Percentiles rank a stretch among this genome's conserved stretches.
phyloP scores from a whole-genome alignment of 2,797 vertebrate species.

The Delichon dasypus region DNA sequence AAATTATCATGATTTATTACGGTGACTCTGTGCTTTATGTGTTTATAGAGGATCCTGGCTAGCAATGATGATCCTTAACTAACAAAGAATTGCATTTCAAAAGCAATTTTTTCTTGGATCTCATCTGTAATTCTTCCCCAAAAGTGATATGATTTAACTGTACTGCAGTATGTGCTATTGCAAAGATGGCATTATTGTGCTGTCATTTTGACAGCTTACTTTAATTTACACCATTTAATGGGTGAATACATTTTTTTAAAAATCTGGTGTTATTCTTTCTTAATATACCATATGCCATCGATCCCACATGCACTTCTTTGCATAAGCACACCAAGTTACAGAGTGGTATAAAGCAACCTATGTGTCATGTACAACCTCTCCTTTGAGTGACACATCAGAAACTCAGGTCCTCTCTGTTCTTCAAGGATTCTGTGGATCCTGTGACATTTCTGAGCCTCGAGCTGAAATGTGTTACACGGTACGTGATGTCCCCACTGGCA shows the following conservation, averaged over 20 bases:
- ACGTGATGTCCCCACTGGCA: background rate
- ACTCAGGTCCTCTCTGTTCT: constrained; percentile 24
- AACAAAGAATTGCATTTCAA: constrained; percentile 60
- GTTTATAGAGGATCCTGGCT: constrained; percentile 70
- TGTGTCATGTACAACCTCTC: constrained; percentile 46
- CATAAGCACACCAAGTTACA: constrained; percentile 42
- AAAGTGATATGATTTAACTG: constrained; percentile 66
- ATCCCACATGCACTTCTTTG: constrained; percentile 62
- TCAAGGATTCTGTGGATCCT: background rate
- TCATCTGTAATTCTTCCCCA: constrained; percentile 69
- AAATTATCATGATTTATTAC: constrained; percentile 80
- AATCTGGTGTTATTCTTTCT: constrained; percentile 70
- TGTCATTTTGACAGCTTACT: constrained; percentile 74
- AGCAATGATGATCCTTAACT: constrained; percentile 70
- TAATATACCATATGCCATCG: constrained; percentile 69
- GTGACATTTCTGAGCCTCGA: background rate
- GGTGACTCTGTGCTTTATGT: constrained; percentile 60
- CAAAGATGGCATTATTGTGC: constrained; percentile 74
- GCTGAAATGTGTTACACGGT: background rate
- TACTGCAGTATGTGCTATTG: constrained; percentile 62
- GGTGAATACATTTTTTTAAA: constrained; percentile 61
- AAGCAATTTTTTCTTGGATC: constrained; percentile 65
- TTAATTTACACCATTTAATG: constrained; percentile 77
- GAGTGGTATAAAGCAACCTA: constrained; percentile 45
- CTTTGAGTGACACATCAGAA: constrained; percentile 40